phyloP scores from a whole-genome alignment of 2,113 vertebrate species.

The Aplodontia rufa region DNA sequence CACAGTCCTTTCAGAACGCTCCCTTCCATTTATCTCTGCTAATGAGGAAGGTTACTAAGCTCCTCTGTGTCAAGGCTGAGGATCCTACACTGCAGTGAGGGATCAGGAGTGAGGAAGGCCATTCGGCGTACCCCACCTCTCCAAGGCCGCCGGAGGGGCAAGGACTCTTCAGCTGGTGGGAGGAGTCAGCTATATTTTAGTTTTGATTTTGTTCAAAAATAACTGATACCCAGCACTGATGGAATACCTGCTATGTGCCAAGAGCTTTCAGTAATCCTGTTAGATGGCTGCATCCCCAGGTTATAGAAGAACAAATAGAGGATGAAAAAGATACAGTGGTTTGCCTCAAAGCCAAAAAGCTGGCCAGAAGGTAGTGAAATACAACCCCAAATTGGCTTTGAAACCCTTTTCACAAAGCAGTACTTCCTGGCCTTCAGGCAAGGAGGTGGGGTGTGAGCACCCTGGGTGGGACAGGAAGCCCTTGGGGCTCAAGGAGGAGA shows the following conservation, averaged over 20 bases:
- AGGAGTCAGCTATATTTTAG: background rate
- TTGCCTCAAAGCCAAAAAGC: background rate
- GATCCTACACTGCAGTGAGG: background rate
- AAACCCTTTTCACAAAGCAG: background rate
- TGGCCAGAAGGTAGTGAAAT: background rate
- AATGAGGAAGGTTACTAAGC: background rate
- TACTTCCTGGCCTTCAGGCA: background rate
- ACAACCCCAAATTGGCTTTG: background rate
- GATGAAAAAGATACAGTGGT: background rate
- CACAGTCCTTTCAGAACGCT: background rate
- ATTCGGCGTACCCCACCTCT: background rate
- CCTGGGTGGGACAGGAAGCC: too few relatives aligned
- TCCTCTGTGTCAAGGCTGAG: background rate
- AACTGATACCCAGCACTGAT: background rate
- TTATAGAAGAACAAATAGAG: background rate
- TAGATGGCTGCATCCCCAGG: background rate
- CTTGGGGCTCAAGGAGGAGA: too few relatives aligned
- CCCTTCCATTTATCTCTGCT: background rate
- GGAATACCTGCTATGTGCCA: background rate
- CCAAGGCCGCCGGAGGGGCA: background rate
- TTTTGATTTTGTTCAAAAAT: background rate
- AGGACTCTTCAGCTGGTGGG: background rate
- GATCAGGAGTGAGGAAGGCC: background rate
- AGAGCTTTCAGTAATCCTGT: background rate
- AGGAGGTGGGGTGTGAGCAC: background rate